phyloP scores from a whole-genome alignment of 1,140 invertebrate genomes.

The Schlechtendalia chinensis region DNA sequence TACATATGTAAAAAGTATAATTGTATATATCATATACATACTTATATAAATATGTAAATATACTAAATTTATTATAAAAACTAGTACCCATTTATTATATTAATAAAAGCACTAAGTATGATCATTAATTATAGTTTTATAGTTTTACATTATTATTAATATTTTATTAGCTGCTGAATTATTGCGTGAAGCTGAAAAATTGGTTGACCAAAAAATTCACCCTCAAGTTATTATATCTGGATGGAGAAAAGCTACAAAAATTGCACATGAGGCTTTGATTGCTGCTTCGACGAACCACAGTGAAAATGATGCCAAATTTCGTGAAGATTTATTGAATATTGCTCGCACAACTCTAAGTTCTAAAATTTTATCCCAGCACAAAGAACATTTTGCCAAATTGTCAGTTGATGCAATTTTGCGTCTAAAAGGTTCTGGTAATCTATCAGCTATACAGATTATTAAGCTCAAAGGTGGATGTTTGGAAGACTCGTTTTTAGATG shows the following conservation, averaged over 20 bases:
- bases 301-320: slow-evolving; percentile 73
- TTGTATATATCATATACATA: too few relatives aligned
- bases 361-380: slow-evolving; percentile 96
- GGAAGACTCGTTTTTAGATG: slow-evolving; percentile 94
- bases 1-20: too few relatives aligned
- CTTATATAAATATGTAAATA: too few relatives aligned
- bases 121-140: not conserved
- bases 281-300: slow-evolving; percentile 76
- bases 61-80: too few relatives aligned
- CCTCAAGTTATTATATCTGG: slow-evolving; percentile 97
- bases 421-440: slow-evolving; percentile 91
- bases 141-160: not conserved
- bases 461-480: slow-evolving; percentile 92
- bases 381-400: slow-evolving; percentile 93
- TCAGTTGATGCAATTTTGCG: slow-evolving; percentile 93
- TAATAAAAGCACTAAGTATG: too few relatives aligned
- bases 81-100: too few relatives aligned
- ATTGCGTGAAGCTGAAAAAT: slow-evolving; percentile 89
- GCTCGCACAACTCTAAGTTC: slow-evolving; percentile 96
- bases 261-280: slow-evolving; percentile 79
- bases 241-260: slow-evolving; percentile 83
- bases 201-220: slow-evolving; percentile 93
- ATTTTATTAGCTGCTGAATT: slow-evolving; percentile 78
- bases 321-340: slow-evolving; percentile 92
- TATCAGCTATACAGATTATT: slow-evolving; percentile 96